These are phyloP conservation scores for Malthinus seriepunctatus DNA, from an alignment of 2,888 invertebrate genomes.

Conservation along the genomic window DNA sequence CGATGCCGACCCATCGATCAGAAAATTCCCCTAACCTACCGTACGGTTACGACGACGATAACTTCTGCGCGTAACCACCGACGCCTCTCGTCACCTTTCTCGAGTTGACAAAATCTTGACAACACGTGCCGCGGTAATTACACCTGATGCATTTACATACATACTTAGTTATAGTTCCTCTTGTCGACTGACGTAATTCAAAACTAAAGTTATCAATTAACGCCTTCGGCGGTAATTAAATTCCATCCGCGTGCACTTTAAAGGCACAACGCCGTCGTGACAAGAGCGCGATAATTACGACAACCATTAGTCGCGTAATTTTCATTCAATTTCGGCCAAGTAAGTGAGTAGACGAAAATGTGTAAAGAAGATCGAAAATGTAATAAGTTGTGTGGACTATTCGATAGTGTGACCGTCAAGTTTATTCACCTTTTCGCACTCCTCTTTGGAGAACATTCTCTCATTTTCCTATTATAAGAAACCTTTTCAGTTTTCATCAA, in stretches of 20 bases:
- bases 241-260: conserved; percentile 7
- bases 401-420: too few species aligned
- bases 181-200: neutral
- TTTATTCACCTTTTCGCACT: too few species aligned
- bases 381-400: too few species aligned
- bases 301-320: neutral
- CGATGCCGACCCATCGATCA: conserved; percentile 36
- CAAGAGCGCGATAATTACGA: neutral
- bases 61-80: conserved; percentile 34
- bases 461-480: too few species aligned
- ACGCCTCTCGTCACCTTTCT: conserved; percentile 25
- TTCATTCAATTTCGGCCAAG: neutral
- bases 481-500: too few species aligned
- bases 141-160: conserved; percentile 12
- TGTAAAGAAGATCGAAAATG: too few species aligned
- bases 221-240: conserved; percentile 10
- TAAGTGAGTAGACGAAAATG: too few species aligned
- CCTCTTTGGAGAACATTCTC: too few species aligned
- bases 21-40: conserved; percentile 31
- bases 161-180: too few species aligned
- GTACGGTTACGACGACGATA: conserved; percentile 6
- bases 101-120: conserved; percentile 18
- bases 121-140: conserved; percentile 18
- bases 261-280: neutral
- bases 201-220: neutral